Percentiles rank a stretch among this genome's conserved stretches.
These are phyloP conservation scores for Temnothorax longispinosus DNA, from an alignment of 1,140 invertebrate species.

Conservation along the genomic window DNA sequence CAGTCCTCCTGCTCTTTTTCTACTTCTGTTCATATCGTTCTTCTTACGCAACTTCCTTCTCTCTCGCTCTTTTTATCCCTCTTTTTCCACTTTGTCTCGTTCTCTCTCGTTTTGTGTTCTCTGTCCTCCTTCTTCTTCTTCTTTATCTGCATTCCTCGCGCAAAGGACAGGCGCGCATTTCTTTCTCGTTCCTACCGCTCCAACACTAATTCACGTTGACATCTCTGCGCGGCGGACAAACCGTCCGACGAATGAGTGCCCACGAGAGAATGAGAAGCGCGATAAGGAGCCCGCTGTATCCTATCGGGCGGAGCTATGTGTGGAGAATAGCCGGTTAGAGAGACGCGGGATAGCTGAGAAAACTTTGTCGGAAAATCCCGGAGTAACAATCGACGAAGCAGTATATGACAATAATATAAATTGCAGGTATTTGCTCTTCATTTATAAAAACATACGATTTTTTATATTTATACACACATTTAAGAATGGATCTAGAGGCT, in stretches of 20 bases:
- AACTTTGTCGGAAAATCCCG: background rate
- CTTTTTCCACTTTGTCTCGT: conserved; percentile 10
- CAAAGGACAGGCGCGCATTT: conserved; percentile 74
- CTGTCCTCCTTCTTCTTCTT: background rate
- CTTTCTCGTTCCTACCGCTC: conserved; percentile 62
- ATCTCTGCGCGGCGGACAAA: conserved; percentile 69
- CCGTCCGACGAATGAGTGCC: conserved; percentile 62
- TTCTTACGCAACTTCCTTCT: conserved; percentile 5
- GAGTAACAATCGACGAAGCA: background rate
- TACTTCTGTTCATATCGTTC: conserved; percentile 1
- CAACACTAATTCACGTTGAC: conserved; percentile 80
- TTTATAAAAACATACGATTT: background rate
- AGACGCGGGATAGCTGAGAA: background rate
- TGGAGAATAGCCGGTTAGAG: background rate
- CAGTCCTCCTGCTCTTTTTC: background rate
- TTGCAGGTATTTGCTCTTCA: background rate
- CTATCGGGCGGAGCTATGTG: background rate
- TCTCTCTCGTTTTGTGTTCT: conserved; percentile 26
- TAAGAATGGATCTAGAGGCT: too few species aligned
- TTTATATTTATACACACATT: background rate
- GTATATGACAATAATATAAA: background rate
- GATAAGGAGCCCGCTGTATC: conserved; percentile 16
- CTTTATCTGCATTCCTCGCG: conserved; percentile 71
- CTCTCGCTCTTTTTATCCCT: conserved; percentile 7
- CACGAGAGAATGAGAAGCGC: conserved; percentile 29